Percentiles rank a stretch among this genome's conserved stretches.
Conservation (phyloP, 2,113 vertebrate species). For the Melanerpes aurifrons region DNA sequence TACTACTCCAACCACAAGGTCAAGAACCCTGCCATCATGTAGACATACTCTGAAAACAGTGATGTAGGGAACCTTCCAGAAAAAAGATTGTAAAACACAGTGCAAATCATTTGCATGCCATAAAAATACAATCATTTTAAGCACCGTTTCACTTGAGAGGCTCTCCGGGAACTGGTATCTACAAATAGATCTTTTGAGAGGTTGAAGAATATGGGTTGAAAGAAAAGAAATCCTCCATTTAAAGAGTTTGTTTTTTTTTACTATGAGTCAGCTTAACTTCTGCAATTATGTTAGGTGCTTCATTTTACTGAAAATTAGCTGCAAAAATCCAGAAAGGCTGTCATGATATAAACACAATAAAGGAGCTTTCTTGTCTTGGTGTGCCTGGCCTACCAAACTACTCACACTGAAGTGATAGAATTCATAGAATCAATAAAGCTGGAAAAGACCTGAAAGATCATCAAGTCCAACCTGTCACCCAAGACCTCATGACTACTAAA, state of each 20-base stretch:
- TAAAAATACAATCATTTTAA: neutral
- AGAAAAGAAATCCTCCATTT: neutral
- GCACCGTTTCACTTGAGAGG: neutral
- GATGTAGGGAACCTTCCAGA: neutral
- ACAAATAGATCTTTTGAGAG: neutral
- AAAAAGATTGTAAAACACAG: neutral
- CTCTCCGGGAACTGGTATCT: neutral
- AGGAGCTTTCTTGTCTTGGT: neutral
- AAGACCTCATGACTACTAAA: no score
- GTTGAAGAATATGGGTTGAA: neutral
- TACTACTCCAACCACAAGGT: conserved; percentile 9
- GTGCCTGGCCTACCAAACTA: neutral
- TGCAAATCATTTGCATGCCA: neutral
- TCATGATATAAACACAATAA: neutral
- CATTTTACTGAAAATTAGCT: neutral
- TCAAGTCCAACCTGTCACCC: no score
- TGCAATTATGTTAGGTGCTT: neutral
- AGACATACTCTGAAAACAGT: neutral
- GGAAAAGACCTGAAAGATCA: no score
- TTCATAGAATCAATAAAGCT: no score
- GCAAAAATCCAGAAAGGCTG: neutral
- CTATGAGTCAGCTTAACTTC: neutral
- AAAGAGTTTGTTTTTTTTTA: neutral
- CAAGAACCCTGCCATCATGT: neutral
- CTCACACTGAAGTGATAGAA: rapidly evolving